These are phyloP conservation scores for Andrena camellia DNA, from an alignment of 2,888 invertebrate genomes.

Conservation along the genomic window DNA sequence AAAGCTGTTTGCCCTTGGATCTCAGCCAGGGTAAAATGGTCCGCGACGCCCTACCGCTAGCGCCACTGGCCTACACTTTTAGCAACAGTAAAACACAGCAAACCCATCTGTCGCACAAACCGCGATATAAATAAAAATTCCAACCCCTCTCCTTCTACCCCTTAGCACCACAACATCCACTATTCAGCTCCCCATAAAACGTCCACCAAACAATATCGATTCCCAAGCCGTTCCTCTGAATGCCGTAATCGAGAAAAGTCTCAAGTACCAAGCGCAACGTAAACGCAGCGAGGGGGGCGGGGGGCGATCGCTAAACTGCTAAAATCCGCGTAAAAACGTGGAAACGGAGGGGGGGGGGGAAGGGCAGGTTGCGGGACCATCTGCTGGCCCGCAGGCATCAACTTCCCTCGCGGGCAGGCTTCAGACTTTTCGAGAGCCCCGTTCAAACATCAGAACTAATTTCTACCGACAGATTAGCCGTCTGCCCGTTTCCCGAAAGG, in stretches of 20 bases:
- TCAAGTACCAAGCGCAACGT: conserved; percentile 5
- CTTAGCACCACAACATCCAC: background rate
- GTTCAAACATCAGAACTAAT: conserved; percentile 52
- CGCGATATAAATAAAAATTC: background rate
- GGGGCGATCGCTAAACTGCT: background rate
- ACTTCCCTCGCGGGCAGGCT: background rate
- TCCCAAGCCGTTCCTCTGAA: background rate
- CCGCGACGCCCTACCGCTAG: conserved; percentile 4
- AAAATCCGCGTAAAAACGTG: conserved; percentile 6
- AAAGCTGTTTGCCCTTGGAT: conserved; percentile 51
- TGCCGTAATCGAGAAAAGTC: background rate
- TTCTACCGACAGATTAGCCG: conserved; percentile 52
- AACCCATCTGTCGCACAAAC: no score
- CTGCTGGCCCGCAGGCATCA: conserved; percentile 4
- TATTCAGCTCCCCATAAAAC: background rate
- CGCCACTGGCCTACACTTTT: no score
- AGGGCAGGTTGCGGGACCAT: conserved; percentile 38
- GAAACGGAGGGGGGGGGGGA: background rate
- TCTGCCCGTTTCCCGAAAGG: conserved; percentile 37
- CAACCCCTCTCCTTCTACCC: background rate
- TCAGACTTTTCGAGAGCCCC: conserved; percentile 15
- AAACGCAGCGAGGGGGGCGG: background rate
- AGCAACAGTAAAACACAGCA: no score
- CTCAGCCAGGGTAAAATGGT: conserved; percentile 44
- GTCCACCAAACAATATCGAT: background rate